phyloP scores from a whole-genome alignment of 2,888 invertebrate species.

The Pristionchus entomophagus region DNA sequence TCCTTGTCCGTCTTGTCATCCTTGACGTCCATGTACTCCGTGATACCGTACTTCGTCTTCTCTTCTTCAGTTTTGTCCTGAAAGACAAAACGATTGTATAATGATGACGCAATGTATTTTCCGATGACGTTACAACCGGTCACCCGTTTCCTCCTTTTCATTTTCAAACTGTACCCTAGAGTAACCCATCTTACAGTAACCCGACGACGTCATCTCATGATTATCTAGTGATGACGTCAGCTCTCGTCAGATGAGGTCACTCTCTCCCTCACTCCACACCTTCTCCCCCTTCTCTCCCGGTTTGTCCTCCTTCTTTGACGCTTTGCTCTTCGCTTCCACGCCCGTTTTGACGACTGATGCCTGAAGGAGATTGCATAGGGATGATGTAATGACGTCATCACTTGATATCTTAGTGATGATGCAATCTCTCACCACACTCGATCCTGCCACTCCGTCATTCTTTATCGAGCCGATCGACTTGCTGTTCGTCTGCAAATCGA shows the following conservation, averaged over 20 bases:
- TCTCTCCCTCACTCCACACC: neutral
- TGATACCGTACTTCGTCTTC: neutral
- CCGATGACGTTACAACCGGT: neutral
- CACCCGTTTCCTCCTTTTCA: neutral
- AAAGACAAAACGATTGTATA: neutral
- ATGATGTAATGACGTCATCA: neutral
- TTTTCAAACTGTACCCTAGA: neutral
- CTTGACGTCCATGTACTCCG: slow-evolving; percentile 20
- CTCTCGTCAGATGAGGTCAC: neutral
- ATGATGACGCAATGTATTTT: neutral
- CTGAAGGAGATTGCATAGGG: neutral
- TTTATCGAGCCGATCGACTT: no score
- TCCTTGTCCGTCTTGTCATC: slow-evolving; percentile 21
- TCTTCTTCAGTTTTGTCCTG: neutral
- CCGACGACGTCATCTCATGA: neutral
- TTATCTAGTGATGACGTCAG: neutral
- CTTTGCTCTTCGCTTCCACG: neutral
- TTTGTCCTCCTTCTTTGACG: neutral
- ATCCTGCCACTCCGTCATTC: no score
- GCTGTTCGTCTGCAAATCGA: no score
- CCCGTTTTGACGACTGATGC: neutral
- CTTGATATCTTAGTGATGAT: no score
- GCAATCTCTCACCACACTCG: no score
- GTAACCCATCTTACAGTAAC: neutral
- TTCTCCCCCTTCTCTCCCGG: no score